phyloP scores from a whole-genome alignment of 2,888 invertebrate species.

The Limnephilus auricula region DNA sequence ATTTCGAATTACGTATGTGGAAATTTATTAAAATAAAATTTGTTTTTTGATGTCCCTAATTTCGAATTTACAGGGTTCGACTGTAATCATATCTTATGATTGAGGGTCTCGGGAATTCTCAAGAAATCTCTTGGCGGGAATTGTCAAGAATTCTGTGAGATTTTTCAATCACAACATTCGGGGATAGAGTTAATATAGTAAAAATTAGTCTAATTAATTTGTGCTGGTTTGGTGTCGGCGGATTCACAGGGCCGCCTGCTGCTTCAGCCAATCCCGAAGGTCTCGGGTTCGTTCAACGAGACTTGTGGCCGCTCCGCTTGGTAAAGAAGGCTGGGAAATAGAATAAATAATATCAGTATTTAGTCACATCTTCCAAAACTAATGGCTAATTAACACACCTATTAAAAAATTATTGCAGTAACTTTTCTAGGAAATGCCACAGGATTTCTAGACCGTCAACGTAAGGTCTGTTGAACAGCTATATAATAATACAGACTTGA shows the following conservation, averaged over 20 bases:
- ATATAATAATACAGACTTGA: neutral
- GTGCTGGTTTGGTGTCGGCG: neutral
- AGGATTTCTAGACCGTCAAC: neutral
- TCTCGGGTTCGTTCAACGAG: constrained; percentile 82
- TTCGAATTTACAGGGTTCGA: no score
- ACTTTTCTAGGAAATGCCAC: neutral
- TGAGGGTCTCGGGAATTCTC: neutral
- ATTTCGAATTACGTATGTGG: no score
- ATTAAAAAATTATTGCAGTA: neutral
- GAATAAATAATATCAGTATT: neutral
- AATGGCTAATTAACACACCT: neutral
- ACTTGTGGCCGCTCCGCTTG: constrained; percentile 77
- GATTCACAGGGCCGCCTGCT: constrained; percentile 68
- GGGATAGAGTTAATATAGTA: neutral
- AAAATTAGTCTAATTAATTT: neutral
- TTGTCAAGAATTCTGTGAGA: neutral
- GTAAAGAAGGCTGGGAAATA: constrained; percentile 67
- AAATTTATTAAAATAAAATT: no score
- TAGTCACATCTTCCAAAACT: neutral
- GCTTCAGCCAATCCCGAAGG: constrained; percentile 82
- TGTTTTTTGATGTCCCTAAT: no score
- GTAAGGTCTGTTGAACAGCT: no score
- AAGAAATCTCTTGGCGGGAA: neutral
- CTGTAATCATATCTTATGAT: neutral
- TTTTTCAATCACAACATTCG: neutral